Percentiles rank a stretch among this genome's conserved stretches.
These are phyloP conservation scores for Pyrrhopygopsis socrates DNA, from an alignment of 2,888 invertebrate genomes.

Conservation along the genomic window DNA sequence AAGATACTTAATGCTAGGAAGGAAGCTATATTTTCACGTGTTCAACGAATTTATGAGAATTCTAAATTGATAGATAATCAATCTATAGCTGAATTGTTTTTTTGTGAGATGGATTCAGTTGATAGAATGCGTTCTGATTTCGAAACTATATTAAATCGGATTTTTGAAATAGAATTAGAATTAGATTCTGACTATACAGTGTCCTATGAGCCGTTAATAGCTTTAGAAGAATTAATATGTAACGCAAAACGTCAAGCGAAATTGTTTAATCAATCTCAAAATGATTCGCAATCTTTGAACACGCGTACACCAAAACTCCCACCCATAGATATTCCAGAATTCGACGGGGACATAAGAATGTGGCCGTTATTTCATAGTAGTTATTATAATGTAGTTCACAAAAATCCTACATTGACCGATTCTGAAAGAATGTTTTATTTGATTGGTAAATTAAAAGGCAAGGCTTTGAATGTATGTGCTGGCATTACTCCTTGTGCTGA, in stretches of 20 bases:
- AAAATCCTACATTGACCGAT: not conserved
- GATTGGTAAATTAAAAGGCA: slow-evolving; percentile 13
- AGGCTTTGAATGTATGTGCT: slow-evolving; percentile 6
- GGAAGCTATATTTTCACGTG: not conserved
- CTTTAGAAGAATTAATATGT: slow-evolving; percentile 3
- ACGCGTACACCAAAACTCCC: not conserved
- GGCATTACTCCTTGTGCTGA: slow-evolving; percentile 8
- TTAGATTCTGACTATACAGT: not conserved
- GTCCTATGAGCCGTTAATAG: not conserved
- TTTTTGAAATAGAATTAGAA: not conserved
- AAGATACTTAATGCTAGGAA: not conserved
- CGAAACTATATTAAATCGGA: not conserved
- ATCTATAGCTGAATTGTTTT: not conserved
- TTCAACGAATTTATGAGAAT: not conserved
- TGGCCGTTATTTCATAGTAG: not conserved
- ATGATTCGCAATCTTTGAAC: no score
- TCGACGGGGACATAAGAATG: not conserved
- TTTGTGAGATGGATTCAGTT: not conserved
- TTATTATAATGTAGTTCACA: not conserved
- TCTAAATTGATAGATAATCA: not conserved
- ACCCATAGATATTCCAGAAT: not conserved
- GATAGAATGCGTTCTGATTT: slow-evolving; percentile 5
- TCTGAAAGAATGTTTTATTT: slow-evolving; percentile 22
- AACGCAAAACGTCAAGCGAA: not conserved
- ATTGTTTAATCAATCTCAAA: not conserved